phyloP scores from a whole-genome alignment of 2,888 invertebrate species.

The Rhingia rostrata region DNA sequence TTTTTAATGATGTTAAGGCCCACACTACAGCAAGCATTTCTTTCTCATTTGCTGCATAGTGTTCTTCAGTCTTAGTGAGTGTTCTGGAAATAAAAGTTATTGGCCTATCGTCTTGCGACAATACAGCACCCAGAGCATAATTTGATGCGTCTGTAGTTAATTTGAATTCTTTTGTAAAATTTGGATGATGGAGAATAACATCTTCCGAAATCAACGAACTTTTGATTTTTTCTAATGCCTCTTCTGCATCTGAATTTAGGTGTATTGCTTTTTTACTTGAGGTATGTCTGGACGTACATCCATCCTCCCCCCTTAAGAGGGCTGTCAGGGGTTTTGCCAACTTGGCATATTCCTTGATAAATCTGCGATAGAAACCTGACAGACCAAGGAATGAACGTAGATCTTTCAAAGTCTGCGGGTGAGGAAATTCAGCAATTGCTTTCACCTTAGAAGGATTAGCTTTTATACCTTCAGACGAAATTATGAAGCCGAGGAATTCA shows the following conservation, averaged over 20 bases:
- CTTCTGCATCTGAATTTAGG: slow-evolving; percentile 7
- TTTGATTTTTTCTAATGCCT: slow-evolving; percentile 19
- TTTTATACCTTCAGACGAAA: not conserved
- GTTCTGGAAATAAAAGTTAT: slow-evolving; percentile 33
- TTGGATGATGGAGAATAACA: not conserved
- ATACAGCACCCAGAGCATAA: no score
- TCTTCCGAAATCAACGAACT: slow-evolving; percentile 20
- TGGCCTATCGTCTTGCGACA: no score
- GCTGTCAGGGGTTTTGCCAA: no score
- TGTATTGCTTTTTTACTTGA: slow-evolving; percentile 20
- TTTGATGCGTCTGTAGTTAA: slow-evolving; percentile 76
- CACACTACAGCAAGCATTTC: slow-evolving; percentile 55
- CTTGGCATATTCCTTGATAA: no score
- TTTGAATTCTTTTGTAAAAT: slow-evolving; percentile 13
- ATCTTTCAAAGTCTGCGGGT: slow-evolving; percentile 17
- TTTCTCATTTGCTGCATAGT: slow-evolving; percentile 47
- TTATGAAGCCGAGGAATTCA: slow-evolving; percentile 37
- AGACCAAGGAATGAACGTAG: slow-evolving; percentile 27
- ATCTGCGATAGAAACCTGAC: not conserved
- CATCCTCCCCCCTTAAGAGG: no score
- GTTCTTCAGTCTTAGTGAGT: slow-evolving; percentile 48
- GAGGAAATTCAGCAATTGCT: slow-evolving; percentile 4
- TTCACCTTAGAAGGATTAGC: slow-evolving; percentile 3
- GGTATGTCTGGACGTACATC: not conserved
- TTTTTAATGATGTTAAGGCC: slow-evolving; percentile 22